Evolutionary conservation across 2,113 vertebrate genomes (phyloP).

Genomic region (Aegotheles bennettii): DNA sequence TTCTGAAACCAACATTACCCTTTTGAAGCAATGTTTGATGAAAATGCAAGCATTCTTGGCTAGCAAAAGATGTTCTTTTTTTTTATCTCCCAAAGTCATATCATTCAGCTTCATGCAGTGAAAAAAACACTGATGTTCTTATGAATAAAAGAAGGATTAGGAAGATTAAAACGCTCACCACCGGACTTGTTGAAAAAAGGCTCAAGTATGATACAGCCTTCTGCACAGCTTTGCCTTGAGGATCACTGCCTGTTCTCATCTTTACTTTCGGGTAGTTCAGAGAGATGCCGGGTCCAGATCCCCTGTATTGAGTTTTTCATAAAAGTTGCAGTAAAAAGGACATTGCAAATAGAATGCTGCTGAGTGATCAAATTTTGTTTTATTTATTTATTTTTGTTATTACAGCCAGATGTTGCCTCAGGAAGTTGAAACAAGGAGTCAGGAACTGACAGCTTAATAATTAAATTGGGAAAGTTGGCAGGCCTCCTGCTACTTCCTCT

Average conservation of each 20-base stretch:
- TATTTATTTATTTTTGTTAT: slow-evolving; percentile 64
- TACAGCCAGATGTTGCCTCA: slow-evolving; percentile 64
- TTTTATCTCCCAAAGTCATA: background rate
- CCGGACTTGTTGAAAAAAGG: background rate
- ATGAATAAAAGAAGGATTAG: slow-evolving; percentile 33
- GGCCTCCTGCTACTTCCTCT: slow-evolving; percentile 50
- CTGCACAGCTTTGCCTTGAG: background rate
- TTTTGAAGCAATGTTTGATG: slow-evolving; percentile 17
- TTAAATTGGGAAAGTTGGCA: slow-evolving; percentile 68
- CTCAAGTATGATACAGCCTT: background rate
- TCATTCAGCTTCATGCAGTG: slow-evolving; percentile 2
- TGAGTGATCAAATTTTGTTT: slow-evolving; percentile 47
- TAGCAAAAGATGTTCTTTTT: background rate
- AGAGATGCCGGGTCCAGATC: background rate
- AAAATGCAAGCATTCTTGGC: slow-evolving; percentile 48
- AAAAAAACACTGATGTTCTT: background rate
- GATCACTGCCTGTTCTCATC: background rate
- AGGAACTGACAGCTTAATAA: slow-evolving; percentile 62
- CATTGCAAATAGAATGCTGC: slow-evolving; percentile 2
- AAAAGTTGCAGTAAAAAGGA: background rate
- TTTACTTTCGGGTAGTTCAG: background rate
- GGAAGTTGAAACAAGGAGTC: slow-evolving; percentile 68
- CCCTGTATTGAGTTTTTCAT: background rate
- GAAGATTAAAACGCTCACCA: background rate
- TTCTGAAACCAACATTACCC: background rate